Evolutionary conservation across 2,888 invertebrate genomes (phyloP).

Genomic region (Rotaria socialis): DNA sequence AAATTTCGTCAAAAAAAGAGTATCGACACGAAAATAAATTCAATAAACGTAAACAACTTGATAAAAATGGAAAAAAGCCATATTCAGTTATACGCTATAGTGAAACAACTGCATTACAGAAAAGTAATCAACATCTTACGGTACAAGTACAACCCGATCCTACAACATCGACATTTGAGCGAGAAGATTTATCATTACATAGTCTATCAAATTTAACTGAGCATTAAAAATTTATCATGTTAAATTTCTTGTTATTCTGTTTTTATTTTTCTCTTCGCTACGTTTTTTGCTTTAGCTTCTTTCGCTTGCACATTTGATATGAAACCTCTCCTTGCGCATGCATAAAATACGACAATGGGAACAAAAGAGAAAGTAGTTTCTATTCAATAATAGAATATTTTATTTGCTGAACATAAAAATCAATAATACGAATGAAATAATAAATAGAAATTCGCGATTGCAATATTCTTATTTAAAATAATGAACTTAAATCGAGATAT

Average conservation of each 20-base stretch:
- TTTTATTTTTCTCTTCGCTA: background rate
- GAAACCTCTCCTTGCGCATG: background rate
- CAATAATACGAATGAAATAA: too few relatives aligned
- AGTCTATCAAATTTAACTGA: constrained; percentile 15
- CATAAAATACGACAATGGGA: background rate
- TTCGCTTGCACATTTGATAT: background rate
- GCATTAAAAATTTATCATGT: background rate
- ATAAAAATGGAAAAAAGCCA: background rate
- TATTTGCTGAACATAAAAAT: too few relatives aligned
- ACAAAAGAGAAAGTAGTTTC: background rate
- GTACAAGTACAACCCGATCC: background rate
- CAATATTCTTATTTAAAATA: too few relatives aligned
- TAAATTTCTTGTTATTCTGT: background rate
- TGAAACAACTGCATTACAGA: background rate
- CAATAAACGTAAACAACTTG: background rate
- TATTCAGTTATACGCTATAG: background rate
- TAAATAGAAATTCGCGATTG: too few relatives aligned
- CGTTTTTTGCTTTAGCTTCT: background rate
- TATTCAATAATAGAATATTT: too few relatives aligned
- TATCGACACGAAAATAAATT: background rate
- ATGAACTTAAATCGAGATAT: too few relatives aligned
- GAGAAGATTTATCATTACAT: background rate
- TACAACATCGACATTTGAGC: background rate
- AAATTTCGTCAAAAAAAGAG: background rate
- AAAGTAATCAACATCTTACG: background rate